These are phyloP conservation scores for Caenorhabditis elegans DNA, from an alignment of 1,140 invertebrate species.

Conservation along the genomic window DNA sequence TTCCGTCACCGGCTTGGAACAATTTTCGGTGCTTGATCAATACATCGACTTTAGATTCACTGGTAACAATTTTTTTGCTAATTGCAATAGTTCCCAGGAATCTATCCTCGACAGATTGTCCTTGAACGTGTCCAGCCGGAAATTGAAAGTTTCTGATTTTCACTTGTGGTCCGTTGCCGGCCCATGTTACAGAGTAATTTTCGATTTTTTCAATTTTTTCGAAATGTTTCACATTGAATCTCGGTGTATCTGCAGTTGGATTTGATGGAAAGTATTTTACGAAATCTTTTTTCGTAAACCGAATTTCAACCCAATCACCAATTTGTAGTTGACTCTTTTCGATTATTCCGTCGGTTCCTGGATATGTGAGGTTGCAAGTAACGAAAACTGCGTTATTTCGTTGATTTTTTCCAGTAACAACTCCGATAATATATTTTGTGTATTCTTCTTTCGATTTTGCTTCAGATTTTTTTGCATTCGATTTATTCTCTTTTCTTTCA, in stretches of 20 bases:
- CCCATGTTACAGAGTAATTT: neutral
- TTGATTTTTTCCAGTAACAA: neutral
- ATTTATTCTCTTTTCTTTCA: neutral
- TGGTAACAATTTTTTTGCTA: neutral
- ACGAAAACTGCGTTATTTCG: neutral
- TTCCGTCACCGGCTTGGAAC: neutral
- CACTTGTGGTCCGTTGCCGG: neutral
- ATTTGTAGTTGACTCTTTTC: neutral
- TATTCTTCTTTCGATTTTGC: neutral
- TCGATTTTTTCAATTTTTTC: neutral
- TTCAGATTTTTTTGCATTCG: neutral
- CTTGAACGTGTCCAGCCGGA: neutral
- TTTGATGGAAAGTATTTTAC: neutral
- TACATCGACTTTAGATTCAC: neutral
- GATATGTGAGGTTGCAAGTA: neutral
- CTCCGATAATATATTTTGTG: neutral
- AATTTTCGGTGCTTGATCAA: neutral
- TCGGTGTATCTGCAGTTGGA: neutral
- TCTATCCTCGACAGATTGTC: neutral
- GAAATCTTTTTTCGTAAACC: neutral
- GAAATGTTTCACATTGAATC: neutral
- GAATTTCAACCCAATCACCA: neutral
- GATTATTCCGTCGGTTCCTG: neutral
- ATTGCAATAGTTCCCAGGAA: neutral
- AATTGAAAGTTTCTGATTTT: neutral